Evolutionary conservation across 2,888 invertebrate genomes (phyloP).

Genomic region (Charanyca ferruginea): DNA sequence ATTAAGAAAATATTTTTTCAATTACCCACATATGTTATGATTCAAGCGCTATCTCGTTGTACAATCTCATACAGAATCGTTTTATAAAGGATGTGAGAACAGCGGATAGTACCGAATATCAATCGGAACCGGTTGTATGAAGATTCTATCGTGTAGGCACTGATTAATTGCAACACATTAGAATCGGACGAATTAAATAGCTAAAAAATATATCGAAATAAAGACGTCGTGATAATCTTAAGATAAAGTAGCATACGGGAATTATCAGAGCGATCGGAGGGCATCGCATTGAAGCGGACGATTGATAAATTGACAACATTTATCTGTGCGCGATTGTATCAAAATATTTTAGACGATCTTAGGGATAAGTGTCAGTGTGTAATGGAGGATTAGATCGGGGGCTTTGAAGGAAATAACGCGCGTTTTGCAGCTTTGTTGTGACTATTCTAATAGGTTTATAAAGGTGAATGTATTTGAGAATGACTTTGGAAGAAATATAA

Average conservation of each 20-base stretch:
- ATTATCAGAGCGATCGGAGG: constrained; percentile 81
- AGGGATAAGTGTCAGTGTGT: constrained; percentile 86
- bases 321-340: constrained; percentile 88
- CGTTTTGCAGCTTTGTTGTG: constrained; percentile 61
- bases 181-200: constrained; percentile 74
- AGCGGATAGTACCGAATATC: constrained; percentile 49
- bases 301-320: constrained; percentile 89
- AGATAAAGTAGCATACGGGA: constrained; percentile 83
- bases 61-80: constrained; percentile 48
- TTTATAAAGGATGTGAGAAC: constrained; percentile 66
- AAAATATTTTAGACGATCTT: constrained; percentile 88
- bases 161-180: constrained; percentile 78
- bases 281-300: constrained; percentile 70
- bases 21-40: constrained; percentile 55
- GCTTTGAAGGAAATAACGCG: constrained; percentile 65
- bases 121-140: constrained; percentile 59
- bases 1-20: constrained; percentile 61
- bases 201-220: constrained; percentile 80
- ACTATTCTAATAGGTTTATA: constrained; percentile 45
- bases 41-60: constrained; percentile 44
- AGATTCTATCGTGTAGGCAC: constrained; percentile 63
- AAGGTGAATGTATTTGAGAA: constrained; percentile 46
- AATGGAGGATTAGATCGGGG: constrained; percentile 80
- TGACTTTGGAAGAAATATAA: constrained; percentile 12
- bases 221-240: constrained; percentile 87